These are phyloP conservation scores for Tetrao urogallus DNA, from an alignment of 2,113 vertebrate genomes.

Conservation along the genomic window DNA sequence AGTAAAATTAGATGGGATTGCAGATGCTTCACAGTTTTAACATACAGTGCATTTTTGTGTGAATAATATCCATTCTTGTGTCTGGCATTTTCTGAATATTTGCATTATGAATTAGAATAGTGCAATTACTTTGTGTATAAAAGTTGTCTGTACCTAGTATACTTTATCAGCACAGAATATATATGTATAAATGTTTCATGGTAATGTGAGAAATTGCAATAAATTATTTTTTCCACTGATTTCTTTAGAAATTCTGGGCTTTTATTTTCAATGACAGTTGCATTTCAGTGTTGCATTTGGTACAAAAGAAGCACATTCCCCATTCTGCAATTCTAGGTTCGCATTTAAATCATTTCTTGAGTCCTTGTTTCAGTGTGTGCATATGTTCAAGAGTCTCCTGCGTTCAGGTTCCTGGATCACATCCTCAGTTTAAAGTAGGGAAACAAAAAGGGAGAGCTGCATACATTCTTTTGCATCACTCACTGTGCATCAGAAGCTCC, in stretches of 20 bases:
- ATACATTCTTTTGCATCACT: background rate
- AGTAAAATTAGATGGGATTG: background rate
- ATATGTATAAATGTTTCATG: slow-evolving; percentile 77
- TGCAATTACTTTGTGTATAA: slow-evolving; percentile 73
- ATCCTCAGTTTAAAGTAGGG: background rate
- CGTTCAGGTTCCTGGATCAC: background rate
- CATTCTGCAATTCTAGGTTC: background rate
- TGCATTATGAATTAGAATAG: slow-evolving; percentile 69
- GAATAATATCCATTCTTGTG: slow-evolving; percentile 57
- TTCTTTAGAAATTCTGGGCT: background rate
- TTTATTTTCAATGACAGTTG: slow-evolving; percentile 36
- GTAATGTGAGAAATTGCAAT: slow-evolving; percentile 76
- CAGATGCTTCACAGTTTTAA: slow-evolving; percentile 8
- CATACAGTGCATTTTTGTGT: slow-evolving; percentile 37
- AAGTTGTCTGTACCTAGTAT: slow-evolving; percentile 66
- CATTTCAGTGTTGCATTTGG: background rate
- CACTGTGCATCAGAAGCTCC: fast-evolving
- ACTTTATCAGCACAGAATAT: slow-evolving; percentile 65
- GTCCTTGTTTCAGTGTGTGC: background rate
- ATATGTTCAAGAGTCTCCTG: background rate
- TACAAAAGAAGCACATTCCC: background rate
- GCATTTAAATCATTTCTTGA: background rate
- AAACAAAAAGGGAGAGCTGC: background rate
- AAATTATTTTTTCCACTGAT: slow-evolving; percentile 85
- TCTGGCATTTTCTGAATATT: slow-evolving; percentile 65